Conservation (phyloP, 2,113 vertebrate genomes). For the Sorex fumeus region DNA sequence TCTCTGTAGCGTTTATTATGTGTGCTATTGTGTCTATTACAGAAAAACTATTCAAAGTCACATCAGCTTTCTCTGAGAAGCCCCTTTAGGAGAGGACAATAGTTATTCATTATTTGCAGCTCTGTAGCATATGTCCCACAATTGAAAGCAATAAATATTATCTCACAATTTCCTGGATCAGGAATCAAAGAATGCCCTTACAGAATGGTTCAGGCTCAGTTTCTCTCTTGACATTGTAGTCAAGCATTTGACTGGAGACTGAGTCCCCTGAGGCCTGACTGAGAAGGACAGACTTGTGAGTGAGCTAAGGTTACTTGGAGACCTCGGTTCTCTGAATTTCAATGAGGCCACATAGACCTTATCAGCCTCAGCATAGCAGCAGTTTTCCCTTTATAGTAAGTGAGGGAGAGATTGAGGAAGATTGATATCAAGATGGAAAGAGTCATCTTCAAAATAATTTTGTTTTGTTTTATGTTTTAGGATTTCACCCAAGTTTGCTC, state of each 20-base stretch:
- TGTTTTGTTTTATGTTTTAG: no score
- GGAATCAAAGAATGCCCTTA: not conserved
- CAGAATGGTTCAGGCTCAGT: not conserved
- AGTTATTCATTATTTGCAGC: not conserved
- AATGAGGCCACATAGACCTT: no score
- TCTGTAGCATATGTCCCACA: not conserved
- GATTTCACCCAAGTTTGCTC: no score
- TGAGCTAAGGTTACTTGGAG: no score
- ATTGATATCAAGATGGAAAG: no score
- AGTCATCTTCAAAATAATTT: no score
- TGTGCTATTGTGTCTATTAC: not conserved
- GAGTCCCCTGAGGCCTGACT: not conserved
- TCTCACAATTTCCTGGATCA: not conserved
- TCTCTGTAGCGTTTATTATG: not conserved
- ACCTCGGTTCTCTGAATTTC: no score
- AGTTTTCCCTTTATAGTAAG: no score
- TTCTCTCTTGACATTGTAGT: not conserved
- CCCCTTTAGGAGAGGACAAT: not conserved
- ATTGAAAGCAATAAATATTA: not conserved
- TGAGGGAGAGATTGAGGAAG: no score
- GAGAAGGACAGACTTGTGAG: not conserved
- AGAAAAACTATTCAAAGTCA: no score
- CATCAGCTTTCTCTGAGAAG: not conserved
- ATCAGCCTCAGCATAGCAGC: no score
- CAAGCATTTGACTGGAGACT: not conserved